Percentiles rank a stretch among this genome's conserved stretches.
Conservation (phyloP, 64 coral and sea anemone genomes). For the Montipora efflorescens region DNA sequence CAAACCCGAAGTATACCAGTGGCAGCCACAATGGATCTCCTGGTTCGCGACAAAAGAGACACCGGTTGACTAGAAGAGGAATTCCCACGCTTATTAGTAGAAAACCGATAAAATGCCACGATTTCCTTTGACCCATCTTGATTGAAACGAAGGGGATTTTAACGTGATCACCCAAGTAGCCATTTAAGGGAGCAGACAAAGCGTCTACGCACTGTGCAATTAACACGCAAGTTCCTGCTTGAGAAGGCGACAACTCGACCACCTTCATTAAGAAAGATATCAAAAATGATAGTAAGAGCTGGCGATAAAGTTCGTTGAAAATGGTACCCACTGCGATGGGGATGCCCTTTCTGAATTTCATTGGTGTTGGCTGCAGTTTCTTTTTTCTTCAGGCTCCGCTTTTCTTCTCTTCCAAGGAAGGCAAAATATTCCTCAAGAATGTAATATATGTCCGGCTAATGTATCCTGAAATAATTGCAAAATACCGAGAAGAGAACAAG, state of each 20-base stretch:
- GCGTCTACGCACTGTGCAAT: not conserved
- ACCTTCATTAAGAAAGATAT: conserved; percentile 6
- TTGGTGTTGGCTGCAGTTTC: no score
- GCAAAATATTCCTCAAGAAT: no score
- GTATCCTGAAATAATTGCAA: no score
- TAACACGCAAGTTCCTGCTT: not conserved
- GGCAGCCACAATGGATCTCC: not conserved
- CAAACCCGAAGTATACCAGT: not conserved
- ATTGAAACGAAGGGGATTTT: conserved; percentile 1
- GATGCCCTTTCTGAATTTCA: not conserved
- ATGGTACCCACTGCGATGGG: conserved; percentile 13
- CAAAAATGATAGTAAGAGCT: not conserved
- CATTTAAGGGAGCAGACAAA: not conserved
- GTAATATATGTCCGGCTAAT: no score
- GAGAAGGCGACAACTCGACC: not conserved
- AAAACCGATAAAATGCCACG: conserved; percentile 5
- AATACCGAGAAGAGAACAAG: no score
- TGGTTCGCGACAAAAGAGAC: not conserved
- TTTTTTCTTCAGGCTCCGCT: no score
- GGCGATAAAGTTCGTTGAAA: conserved; percentile 4
- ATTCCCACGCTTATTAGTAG: not conserved
- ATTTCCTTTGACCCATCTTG: not conserved
- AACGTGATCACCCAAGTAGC: conserved; percentile 13
- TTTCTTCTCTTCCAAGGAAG: no score
- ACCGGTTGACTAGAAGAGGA: not conserved